Base-by-base conservation (phyloP, 1,140 invertebrate species). In the Nephila pilipes region DNA sequence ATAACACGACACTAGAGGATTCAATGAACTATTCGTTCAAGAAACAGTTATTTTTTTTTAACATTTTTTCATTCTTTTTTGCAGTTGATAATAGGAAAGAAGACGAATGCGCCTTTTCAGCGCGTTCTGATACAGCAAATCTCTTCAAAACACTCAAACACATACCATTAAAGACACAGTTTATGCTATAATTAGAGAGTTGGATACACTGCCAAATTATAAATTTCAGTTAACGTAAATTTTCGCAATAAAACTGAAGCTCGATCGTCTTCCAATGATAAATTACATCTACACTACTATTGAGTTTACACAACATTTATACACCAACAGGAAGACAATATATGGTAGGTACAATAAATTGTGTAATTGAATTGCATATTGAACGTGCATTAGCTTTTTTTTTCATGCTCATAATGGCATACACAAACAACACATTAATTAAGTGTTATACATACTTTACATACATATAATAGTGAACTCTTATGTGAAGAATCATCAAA, bases 261-360 rank as follows among this genome's bases (percentile, higher is more conserved):
- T 92, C 90, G 81, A 92, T 92, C n/a, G n/a, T n/a, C 54, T 75
- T 20, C 16, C 60, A 60, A 46, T 14, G 54, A 55, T 25, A 20
- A 81, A 57, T 83, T 55, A n/a, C 54, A 85, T 25, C 46, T 57
- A 38, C 6, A 18, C 55, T 22, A 32, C 80, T 10, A 57, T 22
- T 55, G 79, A 58, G 20, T n/a, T 85, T 92, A 87, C 90, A 46
- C 46, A 46, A 46, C 46, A 46, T 46, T 46, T 46, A n/a, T n/a
- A 46, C 46, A 92, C 22, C 54, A 38, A 87, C 91, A 93, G 91
- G 91, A 93, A 93, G 91, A 93, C 91, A 80, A 80, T 93, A 54
- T 38, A 32, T 58, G 25, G 16, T 92, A 91, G 58, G 16, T 22
- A 80, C 29, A 93, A 14, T 1, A 87, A 87, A 87, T 18, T 87